Percentiles rank a stretch among this genome's conserved stretches.
Conservation (phyloP, 2,888 invertebrate species). For the Chaitophorus viminalis region DNA sequence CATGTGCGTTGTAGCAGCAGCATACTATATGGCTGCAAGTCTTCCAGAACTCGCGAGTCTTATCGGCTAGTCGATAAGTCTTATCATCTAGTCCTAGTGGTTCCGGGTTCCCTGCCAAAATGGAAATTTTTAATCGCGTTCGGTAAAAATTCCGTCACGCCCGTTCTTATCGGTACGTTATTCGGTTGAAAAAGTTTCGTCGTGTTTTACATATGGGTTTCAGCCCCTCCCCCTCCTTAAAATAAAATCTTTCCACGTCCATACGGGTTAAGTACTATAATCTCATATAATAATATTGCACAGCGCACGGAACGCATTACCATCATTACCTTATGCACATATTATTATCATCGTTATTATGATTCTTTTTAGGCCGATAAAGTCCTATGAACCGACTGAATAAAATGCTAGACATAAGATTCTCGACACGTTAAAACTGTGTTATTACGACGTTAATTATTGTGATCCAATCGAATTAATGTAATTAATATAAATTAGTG, state of each 20-base stretch:
- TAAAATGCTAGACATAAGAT: no score
- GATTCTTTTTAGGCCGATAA: no score
- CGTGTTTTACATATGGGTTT: no score
- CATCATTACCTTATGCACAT: no score
- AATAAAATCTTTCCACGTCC: no score
- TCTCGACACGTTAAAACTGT: not conserved
- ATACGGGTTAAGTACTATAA: no score
- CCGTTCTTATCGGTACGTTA: not conserved
- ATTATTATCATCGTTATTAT: no score
- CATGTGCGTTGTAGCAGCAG: not conserved
- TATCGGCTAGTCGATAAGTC: not conserved
- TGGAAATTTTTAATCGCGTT: not conserved
- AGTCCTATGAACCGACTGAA: no score
- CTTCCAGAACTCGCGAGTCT: not conserved
- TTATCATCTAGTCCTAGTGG: not conserved
- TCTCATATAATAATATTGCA: no score
- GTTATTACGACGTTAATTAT: not conserved
- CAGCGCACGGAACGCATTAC: no score
- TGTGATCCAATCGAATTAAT: not conserved
- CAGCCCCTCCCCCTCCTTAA: no score
- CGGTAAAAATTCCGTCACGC: not conserved
- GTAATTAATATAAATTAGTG: no score
- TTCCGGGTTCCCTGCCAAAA: not conserved
- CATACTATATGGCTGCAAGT: not conserved
- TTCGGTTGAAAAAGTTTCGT: slow-evolving; percentile 24